phyloP scores from a whole-genome alignment of 2,888 invertebrate species.

The Antitype chi region DNA sequence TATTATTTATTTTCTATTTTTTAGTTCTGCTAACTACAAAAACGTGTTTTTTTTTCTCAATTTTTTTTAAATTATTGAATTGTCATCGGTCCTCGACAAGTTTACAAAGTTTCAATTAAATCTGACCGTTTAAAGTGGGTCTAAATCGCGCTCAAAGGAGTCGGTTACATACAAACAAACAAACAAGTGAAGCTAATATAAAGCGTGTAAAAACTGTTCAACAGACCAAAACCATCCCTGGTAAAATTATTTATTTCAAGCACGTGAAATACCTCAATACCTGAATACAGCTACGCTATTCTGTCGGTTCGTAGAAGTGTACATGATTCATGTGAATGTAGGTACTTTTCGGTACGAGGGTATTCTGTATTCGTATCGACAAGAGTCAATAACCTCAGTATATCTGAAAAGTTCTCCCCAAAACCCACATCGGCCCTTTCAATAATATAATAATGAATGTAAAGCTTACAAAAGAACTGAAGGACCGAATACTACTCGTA shows the following conservation, averaged over 20 bases:
- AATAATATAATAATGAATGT: slow-evolving; percentile 5
- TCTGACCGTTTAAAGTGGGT: too few species aligned
- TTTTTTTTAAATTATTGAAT: too few species aligned
- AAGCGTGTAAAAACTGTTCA: too few species aligned
- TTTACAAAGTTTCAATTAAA: too few species aligned
- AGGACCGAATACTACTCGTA: neutral
- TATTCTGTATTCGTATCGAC: slow-evolving; percentile 24
- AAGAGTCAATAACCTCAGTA: slow-evolving; percentile 23
- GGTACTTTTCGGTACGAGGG: neutral
- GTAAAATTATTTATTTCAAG: slow-evolving; percentile 11
- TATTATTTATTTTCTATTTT: too few species aligned
- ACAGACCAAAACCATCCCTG: neutral
- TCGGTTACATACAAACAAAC: too few species aligned
- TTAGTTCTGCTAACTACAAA: too few species aligned
- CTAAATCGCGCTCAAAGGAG: too few species aligned
- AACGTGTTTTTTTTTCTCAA: too few species aligned
- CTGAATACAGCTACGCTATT: slow-evolving; percentile 15
- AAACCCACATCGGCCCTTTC: slow-evolving; percentile 13
- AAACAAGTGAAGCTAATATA: too few species aligned
- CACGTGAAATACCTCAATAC: slow-evolving; percentile 23
- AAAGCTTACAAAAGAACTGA: neutral
- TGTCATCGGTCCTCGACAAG: too few species aligned
- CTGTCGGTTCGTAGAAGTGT: slow-evolving; percentile 16
- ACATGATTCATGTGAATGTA: slow-evolving; percentile 36
- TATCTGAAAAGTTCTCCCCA: neutral